Conservation (phyloP, 2,888 invertebrate genomes). For the Trichacis sp. region DNA sequence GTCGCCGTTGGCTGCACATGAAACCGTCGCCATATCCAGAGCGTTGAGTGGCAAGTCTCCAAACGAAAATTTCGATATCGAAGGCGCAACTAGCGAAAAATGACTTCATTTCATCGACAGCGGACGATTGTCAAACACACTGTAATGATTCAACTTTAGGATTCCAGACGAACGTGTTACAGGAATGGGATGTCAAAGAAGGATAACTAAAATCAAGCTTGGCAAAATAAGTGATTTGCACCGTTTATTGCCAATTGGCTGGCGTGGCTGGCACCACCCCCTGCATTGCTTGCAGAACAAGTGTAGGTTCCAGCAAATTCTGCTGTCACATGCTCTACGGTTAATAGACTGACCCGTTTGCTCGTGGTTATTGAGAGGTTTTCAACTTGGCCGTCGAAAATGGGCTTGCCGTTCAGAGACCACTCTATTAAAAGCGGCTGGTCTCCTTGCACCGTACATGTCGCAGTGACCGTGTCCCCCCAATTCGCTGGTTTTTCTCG, state of each 20-base stretch:
- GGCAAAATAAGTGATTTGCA: too few species aligned
- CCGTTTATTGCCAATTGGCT: too few species aligned
- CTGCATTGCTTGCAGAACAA: conserved; percentile 79
- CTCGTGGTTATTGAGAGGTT: conserved; percentile 75
- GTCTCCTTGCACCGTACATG: conserved; percentile 84
- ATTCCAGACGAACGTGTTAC: too few species aligned
- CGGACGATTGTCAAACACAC: too few species aligned
- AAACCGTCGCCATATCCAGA: conserved; percentile 74
- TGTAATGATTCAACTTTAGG: too few species aligned
- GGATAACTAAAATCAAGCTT: too few species aligned
- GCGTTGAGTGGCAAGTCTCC: conserved; percentile 80
- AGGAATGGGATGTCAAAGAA: too few species aligned
- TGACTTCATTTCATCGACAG: too few species aligned
- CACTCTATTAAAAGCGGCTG: conserved; percentile 74
- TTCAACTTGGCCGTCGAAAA: conserved; percentile 70
- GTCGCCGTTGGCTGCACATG: conserved; percentile 77
- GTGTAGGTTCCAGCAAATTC: conserved; percentile 82
- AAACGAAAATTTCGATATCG: conserved; percentile 82
- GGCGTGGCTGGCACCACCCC: too few species aligned
- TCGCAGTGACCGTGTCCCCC: conserved; percentile 81
- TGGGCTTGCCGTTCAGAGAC: conserved; percentile 60
- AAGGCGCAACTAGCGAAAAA: conserved; percentile 72
- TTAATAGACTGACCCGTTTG: conserved; percentile 76
- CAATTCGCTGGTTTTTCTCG: conserved; percentile 83
- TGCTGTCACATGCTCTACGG: conserved; percentile 79